Conservation (phyloP, 2,888 invertebrate genomes). For the Machimus atricapillus region DNA sequence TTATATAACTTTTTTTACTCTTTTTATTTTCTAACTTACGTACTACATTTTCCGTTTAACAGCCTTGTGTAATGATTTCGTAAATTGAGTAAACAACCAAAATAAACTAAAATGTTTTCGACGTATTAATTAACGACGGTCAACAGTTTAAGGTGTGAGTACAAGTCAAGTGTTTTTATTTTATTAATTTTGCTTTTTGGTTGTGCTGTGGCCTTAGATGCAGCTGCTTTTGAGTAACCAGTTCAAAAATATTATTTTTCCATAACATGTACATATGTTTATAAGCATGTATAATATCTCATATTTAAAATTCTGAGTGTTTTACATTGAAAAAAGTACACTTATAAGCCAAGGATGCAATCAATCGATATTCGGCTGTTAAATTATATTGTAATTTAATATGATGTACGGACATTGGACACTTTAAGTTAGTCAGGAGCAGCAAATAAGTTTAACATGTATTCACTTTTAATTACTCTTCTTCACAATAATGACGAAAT, state of each 20-base stretch:
- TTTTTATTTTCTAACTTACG: not conserved
- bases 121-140: not conserved
- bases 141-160: not conserved
- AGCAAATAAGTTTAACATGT: not conserved
- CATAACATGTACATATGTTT: not conserved
- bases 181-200: not conserved
- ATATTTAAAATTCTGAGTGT: not conserved
- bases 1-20: not conserved
- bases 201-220: not conserved
- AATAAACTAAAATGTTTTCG: not conserved
- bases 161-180: not conserved
- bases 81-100: constrained; percentile 12
- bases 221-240: not conserved
- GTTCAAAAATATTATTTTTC: not conserved
- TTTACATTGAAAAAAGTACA: no score
- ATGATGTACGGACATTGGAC: no score
- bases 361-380: no score
- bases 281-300: not conserved
- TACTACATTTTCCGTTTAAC: constrained; percentile 8
- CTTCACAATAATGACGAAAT: not conserved
- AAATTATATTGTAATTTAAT: no score
- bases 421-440: not conserved
- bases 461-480: not conserved
- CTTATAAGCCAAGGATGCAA: no score
- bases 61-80: constrained; percentile 24